phyloP scores from a whole-genome alignment of 2,113 vertebrate genomes.

The Pseudorasbora parva region DNA sequence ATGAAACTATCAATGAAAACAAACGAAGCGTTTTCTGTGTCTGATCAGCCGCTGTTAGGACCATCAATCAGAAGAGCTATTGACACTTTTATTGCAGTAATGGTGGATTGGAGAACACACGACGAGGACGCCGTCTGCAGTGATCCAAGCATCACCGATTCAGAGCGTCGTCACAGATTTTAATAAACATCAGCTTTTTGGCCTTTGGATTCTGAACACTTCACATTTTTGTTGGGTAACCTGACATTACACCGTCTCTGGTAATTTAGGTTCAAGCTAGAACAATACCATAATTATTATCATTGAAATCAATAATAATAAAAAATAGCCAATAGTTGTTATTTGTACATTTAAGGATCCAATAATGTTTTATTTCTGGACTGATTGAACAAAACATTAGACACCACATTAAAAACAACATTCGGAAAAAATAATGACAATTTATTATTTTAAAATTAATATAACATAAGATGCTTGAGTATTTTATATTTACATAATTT shows the following conservation, averaged over 20 bases:
- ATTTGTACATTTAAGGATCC: not conserved
- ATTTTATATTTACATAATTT: too few species aligned
- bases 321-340: not conserved
- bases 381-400: not conserved
- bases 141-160: not conserved
- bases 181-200: not conserved
- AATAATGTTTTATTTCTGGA: not conserved
- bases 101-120: not conserved
- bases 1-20: slow-evolving; percentile 38
- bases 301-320: not conserved
- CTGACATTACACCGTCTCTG: not conserved
- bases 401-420: too few species aligned
- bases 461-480: too few species aligned
- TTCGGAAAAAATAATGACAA: too few species aligned
- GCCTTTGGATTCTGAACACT: not conserved
- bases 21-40: not conserved
- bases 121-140: not conserved
- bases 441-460: too few species aligned
- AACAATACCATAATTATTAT: not conserved
- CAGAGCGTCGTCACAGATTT: not conserved
- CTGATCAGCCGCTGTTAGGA: not conserved
- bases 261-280: not conserved
- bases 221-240: slow-evolving; percentile 1
- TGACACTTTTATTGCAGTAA: slow-evolving; percentile 16
- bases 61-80: slow-evolving; percentile 16